A percentile compares a stretch with the other conserved stretches of the same genome.
Conservation (phyloP, 2,797 vertebrate genomes). For the Danio albolineatus region DNA sequence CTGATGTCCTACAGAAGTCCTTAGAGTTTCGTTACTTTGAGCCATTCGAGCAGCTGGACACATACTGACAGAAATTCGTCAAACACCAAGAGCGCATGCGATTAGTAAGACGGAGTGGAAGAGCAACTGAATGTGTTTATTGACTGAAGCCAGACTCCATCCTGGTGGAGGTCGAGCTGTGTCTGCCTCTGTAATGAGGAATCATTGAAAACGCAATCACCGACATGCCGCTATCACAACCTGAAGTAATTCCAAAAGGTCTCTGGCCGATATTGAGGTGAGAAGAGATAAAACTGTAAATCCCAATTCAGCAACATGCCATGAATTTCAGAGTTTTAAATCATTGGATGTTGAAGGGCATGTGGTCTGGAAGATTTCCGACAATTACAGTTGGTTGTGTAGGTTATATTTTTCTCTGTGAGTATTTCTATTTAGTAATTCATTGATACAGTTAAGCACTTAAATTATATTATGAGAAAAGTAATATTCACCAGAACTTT, state of each 20-base stretch:
- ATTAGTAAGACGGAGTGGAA: slow-evolving; percentile 19
- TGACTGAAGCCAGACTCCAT: slow-evolving; percentile 18
- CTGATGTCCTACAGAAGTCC: background rate
- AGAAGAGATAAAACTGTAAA: slow-evolving; percentile 35
- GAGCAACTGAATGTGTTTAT: slow-evolving; percentile 43
- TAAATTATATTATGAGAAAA: background rate
- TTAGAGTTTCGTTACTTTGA: slow-evolving; percentile 31
- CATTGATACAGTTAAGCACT: background rate
- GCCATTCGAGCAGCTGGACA: background rate
- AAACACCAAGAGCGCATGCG: slow-evolving; percentile 28
- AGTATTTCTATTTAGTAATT: background rate
- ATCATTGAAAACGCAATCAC: slow-evolving; percentile 40
- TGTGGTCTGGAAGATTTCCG: background rate
- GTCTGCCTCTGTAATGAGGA: slow-evolving; percentile 25
- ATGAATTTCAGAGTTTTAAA: slow-evolving; percentile 17
- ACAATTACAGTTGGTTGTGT: background rate
- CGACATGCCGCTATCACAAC: slow-evolving; percentile 39
- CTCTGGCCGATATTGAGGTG: slow-evolving; percentile 26
- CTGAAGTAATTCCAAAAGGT: slow-evolving; percentile 21
- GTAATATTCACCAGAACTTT: background rate
- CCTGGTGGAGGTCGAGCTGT: slow-evolving; percentile 36
- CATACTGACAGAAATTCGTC: slow-evolving; percentile 17
- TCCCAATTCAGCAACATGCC: background rate
- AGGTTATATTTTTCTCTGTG: slow-evolving; percentile 7
- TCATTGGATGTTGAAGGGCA: background rate